Evolutionary conservation across 1,140 invertebrate species (phyloP).

Genomic region (Contarinia nasturtii): DNA sequence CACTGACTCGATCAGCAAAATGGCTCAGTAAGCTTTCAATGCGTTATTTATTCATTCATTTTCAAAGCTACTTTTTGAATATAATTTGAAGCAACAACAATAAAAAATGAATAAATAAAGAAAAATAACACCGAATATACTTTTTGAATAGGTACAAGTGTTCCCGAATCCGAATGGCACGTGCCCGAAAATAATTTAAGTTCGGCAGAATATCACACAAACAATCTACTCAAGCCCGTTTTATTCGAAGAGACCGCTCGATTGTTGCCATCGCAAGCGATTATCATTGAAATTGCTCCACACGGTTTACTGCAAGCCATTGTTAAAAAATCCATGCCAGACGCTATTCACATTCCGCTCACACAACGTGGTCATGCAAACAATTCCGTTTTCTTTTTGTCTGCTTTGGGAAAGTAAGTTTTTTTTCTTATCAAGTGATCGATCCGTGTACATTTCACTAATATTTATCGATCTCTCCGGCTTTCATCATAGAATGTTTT

Average conservation of each 20-base stretch:
- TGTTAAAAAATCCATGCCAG: conserved; percentile 34
- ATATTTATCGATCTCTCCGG: too few relatives aligned
- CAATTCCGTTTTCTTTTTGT: conserved; percentile 46
- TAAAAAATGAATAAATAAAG: too few relatives aligned
- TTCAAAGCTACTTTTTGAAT: too few relatives aligned
- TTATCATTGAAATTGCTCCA: conserved; percentile 66
- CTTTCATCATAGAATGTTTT: conserved; percentile 29
- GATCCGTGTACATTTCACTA: too few relatives aligned
- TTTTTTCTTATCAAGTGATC: too few relatives aligned
- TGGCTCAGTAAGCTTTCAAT: too few relatives aligned
- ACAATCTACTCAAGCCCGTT: conserved; percentile 71
- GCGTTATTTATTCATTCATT: too few relatives aligned
- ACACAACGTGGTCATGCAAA: conserved; percentile 56
- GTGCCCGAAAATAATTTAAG: conserved; percentile 41
- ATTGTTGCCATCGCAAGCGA: conserved; percentile 56
- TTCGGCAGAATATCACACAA: conserved; percentile 83
- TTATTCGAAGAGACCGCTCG: conserved; percentile 67
- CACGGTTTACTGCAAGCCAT: conserved; percentile 61
- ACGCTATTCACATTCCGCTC: conserved; percentile 48
- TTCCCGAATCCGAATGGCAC: conserved; percentile 56
- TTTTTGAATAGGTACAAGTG: too few relatives aligned
- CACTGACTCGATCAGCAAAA: conserved; percentile 46
- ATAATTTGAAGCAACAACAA: too few relatives aligned
- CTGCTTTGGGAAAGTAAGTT: conserved; percentile 50
- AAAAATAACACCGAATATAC: too few relatives aligned